Conservation (phyloP, 2,888 invertebrate genomes). For the Linnaemya vulpina region DNA sequence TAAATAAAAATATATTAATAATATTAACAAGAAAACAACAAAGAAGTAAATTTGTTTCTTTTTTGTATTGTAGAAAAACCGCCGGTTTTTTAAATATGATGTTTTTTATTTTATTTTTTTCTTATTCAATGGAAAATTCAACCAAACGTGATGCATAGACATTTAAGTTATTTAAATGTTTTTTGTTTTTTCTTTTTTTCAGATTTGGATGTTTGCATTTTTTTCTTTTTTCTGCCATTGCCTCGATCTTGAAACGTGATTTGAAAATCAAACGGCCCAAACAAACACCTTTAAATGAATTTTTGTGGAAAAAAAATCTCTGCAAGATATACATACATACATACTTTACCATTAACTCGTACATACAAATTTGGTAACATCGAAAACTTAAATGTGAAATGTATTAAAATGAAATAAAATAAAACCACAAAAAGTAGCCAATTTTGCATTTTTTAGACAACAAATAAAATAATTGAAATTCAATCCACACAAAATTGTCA, state of each 20-base stretch:
- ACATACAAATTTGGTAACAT: constrained; percentile 39
- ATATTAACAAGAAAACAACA: constrained; percentile 28
- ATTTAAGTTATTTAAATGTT: constrained; percentile 47
- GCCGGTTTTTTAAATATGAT: constrained; percentile 45
- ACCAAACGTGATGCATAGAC: constrained; percentile 64
- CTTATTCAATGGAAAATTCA: constrained; percentile 56
- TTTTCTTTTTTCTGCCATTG: constrained; percentile 74
- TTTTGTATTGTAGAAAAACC: constrained; percentile 40
- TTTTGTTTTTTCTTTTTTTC: no score
- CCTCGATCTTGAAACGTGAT: constrained; percentile 82
- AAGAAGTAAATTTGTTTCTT: background rate
- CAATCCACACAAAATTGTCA: constrained; percentile 28
- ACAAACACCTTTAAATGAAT: constrained; percentile 54
- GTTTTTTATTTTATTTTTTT: constrained; percentile 11
- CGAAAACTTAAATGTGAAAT: constrained; percentile 35
- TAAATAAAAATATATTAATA: constrained; percentile 53
- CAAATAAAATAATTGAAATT: constrained; percentile 48
- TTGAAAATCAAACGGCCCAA: constrained; percentile 68
- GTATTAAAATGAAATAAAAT: constrained; percentile 26
- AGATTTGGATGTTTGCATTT: constrained; percentile 42
- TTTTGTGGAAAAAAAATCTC: constrained; percentile 13
- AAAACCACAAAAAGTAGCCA: constrained; percentile 41
- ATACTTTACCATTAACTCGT: constrained; percentile 49
- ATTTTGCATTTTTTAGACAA: constrained; percentile 48
- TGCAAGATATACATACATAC: constrained; percentile 49